Base-by-base conservation (phyloP, 2,888 invertebrate genomes). In the Agrypnus murinus region DNA sequence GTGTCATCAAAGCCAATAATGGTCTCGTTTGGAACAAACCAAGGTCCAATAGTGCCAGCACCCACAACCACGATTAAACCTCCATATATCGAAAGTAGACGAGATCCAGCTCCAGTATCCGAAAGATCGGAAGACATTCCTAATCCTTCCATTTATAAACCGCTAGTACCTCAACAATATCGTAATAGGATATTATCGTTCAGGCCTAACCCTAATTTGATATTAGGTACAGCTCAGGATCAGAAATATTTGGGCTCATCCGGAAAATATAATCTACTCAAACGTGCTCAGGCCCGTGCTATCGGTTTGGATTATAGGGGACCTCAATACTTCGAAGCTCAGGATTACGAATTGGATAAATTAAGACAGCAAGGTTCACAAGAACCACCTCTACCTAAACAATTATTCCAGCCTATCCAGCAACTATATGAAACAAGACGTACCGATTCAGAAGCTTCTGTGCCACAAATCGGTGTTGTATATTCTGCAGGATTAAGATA, bases 401-500 rank as follows among this genome's bases (percentile, higher is more conserved):
- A 17, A 75, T 25, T 67, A 0, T 60, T 73, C 25, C 71, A 72
- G 43, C 65, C 69, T n/a, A 72, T 73, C 38, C 70, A 70, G 14
- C 68, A 76, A 17, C 72, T 72, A 19, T 75, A 71, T 46, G 15
- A 55, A 7, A 36, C 45, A 8, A 50, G 36, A 10, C 40, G 43
- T 10, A 25, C 19, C 38, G 31, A 63, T 38, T 17, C 34, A 19
- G 25, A 14, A 31, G 9, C 25, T 50, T n/a, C 15, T 15, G 10
- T 86, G 17, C 85, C 85, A 2, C 81, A 84, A 76, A 85, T 86
- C 69, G 86, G 86, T 10, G 74, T 86, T 14, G 72, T 84, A 25
- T 85, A 85, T 75, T 85, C 85, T 2, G 78, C 84, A 2, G 86
- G 86, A 12, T 80, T 86, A 10, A 79, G 84, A 69, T 86, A 86